A percentile compares a stretch with the other conserved stretches of the same genome.
Evolutionary conservation across 2,113 vertebrate genomes (phyloP).

Genomic region (Melanerpes aurifrons): DNA sequence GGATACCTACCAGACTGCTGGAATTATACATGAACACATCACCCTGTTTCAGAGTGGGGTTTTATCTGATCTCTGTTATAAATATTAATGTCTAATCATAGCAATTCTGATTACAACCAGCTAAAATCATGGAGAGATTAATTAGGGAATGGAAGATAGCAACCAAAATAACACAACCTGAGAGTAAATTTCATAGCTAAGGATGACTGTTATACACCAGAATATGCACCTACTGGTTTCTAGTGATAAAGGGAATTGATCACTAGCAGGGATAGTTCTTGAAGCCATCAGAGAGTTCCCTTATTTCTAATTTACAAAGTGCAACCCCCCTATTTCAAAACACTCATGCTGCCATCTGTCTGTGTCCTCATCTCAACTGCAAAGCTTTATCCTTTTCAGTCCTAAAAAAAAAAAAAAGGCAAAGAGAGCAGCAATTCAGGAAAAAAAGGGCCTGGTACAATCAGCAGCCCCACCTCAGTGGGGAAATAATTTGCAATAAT

Average conservation of each 20-base stretch:
- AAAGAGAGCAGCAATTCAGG: not conserved
- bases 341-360: not conserved
- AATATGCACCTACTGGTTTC: not conserved
- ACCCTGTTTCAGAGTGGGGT: not conserved
- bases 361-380: not conserved
- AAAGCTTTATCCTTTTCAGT: not conserved
- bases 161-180: not conserved
- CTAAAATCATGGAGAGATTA: not conserved
- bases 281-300: not conserved
- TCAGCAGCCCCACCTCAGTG: not conserved
- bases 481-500: not conserved
- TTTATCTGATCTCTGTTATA: not conserved
- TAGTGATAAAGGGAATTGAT: not conserved
- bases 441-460: not conserved
- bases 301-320: not conserved
- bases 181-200: not conserved
- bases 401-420: not conserved
- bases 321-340: not conserved
- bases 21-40: not conserved
- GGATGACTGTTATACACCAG: not conserved
- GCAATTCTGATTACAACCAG: constrained; percentile 16
- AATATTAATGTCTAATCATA: constrained; percentile 14
- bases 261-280: not conserved
- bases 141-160: not conserved
- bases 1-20: not conserved